A percentile compares a stretch with the other conserved stretches of the same genome.
phyloP scores from a whole-genome alignment of 2,797 vertebrate genomes.

The Poecile montanus region DNA sequence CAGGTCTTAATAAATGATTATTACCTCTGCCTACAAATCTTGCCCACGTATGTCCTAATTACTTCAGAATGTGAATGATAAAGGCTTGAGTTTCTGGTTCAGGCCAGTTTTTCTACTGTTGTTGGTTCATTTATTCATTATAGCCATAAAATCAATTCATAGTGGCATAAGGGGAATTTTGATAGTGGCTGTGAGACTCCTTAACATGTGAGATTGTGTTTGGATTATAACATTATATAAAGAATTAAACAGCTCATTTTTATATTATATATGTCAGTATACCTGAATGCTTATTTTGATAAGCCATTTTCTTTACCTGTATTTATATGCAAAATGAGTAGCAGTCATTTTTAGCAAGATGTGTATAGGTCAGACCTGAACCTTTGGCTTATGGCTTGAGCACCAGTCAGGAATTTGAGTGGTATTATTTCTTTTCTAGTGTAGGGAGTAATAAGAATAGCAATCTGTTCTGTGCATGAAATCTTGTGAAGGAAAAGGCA shows the following conservation, averaged over 20 bases:
- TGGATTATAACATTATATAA: background rate
- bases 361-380: background rate
- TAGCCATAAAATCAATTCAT: background rate
- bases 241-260: background rate
- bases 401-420: background rate
- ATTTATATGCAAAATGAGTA: background rate
- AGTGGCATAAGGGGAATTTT: constrained; percentile 7
- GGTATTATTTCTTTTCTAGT: background rate
- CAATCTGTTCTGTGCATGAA: background rate
- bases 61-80: background rate
- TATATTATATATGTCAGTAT: background rate
- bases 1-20: background rate
- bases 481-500: background rate
- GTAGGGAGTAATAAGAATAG: background rate
- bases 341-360: background rate
- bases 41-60: background rate
- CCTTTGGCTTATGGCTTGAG: background rate
- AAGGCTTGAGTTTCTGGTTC: background rate
- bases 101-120: background rate
- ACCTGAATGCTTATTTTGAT: constrained; percentile 5
- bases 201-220: background rate
- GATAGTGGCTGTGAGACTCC: constrained; percentile 8
- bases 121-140: constrained; percentile 3
- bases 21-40: background rate
- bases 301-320: background rate